Base-by-base conservation (phyloP, 2,797 vertebrate species). In the Echiichthys vipera region DNA sequence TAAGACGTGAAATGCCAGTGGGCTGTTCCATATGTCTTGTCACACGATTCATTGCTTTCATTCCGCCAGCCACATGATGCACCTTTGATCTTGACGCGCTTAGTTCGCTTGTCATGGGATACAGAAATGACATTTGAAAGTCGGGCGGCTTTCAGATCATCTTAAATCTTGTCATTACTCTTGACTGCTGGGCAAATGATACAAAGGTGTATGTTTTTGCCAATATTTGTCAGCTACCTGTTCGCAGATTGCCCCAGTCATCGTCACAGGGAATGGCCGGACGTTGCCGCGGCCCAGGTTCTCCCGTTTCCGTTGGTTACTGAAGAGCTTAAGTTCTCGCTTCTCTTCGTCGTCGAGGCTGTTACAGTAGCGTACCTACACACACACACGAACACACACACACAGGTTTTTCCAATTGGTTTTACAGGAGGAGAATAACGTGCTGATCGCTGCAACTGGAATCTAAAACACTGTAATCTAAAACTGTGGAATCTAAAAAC, bases 281-380 rank as follows among this genome's bases (percentile, higher is more conserved):
- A 99, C 97, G 0, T 96, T 99, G 70, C 98, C 98, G 4, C 98
- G 94, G 53, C 98, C 98, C 88, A 99, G 84, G 80, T 98, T 99
- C 87, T 99, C 98, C 3, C 97, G 94, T 74, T 99, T 99, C 68
- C 98, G 95, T 81, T 99, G 98, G 90, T 95, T 97, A 83, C 98
- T 99, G 94, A 99, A 99, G 63, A 99, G 95, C 88, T 99, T 99
- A 63, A 99, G 95, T 85, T 99, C 98, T 66, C 97, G 93, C 89
- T 98, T 99, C 88, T 99, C 98, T 62, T 99, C 98, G 4, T 99
- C 97, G 14, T 99, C 98, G 93, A 99, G 86, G 0, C 96, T 93
- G 87, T 97, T 98, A 83, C 98, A 99, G 56, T 99, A 99, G 46
- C 97, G 97, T 3, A 99, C 96, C 98, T 99, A 74, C 5, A 74